Conservation (phyloP, 1,140 invertebrate species). For the Camponotus pennsylvanicus region DNA sequence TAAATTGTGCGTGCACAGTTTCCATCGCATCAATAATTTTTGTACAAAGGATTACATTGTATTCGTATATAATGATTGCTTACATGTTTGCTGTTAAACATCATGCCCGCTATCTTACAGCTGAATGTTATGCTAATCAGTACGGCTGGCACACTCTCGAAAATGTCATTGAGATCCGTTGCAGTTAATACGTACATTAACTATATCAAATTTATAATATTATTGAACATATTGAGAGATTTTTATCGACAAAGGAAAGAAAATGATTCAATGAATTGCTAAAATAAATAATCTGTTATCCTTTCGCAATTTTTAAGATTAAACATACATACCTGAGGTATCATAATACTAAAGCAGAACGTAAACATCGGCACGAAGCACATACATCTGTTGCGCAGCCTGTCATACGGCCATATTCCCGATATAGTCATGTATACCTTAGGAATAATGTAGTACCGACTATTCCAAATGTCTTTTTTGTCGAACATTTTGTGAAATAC, state of each 20-base stretch:
- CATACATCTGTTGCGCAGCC: conserved; percentile 22
- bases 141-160: conserved; percentile 2
- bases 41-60: not conserved
- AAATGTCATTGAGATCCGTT: not conserved
- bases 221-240: not conserved
- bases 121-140: conserved; percentile 35
- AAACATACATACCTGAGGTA: conserved; percentile 14
- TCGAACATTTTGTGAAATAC: conserved; percentile 14
- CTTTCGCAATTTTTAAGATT: too few species aligned
- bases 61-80: conserved; percentile 1
- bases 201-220: not conserved
- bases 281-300: not conserved
- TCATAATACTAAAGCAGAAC: conserved; percentile 32
- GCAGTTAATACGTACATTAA: too few species aligned
- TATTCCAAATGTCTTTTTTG: conserved; percentile 40
- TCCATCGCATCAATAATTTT: not conserved
- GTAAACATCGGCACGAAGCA: conserved; percentile 21
- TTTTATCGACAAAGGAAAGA: not conserved
- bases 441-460: conserved; percentile 10
- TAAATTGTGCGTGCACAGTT: not conserved
- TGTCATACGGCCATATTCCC: conserved; percentile 30
- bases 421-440: conserved; percentile 11
- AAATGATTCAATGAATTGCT: not conserved
- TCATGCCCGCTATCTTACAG: not conserved
- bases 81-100: conserved; percentile 8